A percentile compares a stretch with the other conserved stretches of the same genome.
Evolutionary conservation across 1,140 invertebrate species (phyloP).

Genomic region (Brachionus asplanchnoidis): DNA sequence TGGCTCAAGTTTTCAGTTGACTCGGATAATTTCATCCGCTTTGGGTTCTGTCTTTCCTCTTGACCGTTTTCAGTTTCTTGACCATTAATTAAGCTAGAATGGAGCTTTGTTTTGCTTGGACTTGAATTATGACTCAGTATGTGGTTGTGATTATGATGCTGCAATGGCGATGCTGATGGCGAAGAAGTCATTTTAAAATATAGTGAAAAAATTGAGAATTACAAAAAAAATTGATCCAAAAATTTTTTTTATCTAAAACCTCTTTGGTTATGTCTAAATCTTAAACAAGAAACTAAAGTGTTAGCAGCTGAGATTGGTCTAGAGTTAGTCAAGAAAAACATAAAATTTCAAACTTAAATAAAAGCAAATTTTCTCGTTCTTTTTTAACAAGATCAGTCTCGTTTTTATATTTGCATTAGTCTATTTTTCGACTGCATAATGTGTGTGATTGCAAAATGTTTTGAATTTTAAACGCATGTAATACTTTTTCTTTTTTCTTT

Average conservation of each 20-base stretch:
- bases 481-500: neutral
- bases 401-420: conserved; percentile 15
- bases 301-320: neutral
- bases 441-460: conserved; percentile 18
- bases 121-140: conserved; percentile 6
- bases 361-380: neutral
- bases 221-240: neutral
- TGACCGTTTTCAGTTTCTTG: neutral
- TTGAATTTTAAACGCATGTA: neutral
- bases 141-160: conserved; percentile 18
- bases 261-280: neutral
- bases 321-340: neutral
- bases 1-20: conserved; percentile 11
- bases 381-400: conserved; percentile 1
- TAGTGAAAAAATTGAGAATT: neutral
- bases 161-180: conserved; percentile 25
- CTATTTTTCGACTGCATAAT: conserved; percentile 15
- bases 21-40: conserved; percentile 21
- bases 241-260: neutral
- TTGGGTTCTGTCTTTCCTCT: neutral
- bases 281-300: neutral
- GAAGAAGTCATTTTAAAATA: conserved; percentile 15
- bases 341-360: neutral
- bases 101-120: conserved; percentile 11
- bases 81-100: neutral